Conservation (phyloP, 2,888 invertebrate genomes). For the Caenorhabditis doughertyi region DNA sequence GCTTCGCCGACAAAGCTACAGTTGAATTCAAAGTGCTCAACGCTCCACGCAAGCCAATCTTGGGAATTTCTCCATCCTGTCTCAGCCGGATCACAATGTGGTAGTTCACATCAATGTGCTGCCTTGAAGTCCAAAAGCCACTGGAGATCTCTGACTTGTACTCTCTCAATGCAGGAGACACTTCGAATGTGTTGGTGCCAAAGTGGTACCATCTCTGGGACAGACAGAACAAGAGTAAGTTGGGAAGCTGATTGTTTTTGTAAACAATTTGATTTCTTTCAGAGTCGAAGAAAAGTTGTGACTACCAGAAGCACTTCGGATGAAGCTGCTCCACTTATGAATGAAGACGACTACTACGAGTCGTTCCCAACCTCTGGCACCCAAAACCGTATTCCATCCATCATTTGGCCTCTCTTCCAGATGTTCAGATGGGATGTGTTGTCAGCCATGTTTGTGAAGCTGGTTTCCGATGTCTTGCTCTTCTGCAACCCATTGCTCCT, state of each 20-base stretch:
- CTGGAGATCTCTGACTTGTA: conserved; percentile 79
- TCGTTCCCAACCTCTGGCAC: conserved; percentile 38
- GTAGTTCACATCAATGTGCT: conserved; percentile 88
- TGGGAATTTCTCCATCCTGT: conserved; percentile 91
- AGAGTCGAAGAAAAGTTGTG: neutral
- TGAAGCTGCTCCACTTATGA: conserved; percentile 64
- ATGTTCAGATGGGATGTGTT: conserved; percentile 80
- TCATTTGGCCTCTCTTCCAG: conserved; percentile 72
- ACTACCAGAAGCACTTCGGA: neutral
- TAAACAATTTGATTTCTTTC: neutral
- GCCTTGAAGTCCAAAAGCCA: conserved; percentile 78
- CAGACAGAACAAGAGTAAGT: conserved; percentile 67
- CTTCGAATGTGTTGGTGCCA: conserved; percentile 77
- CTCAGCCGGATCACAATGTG: conserved; percentile 91
- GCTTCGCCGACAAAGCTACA: conserved; percentile 71
- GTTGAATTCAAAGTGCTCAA: conserved; percentile 70
- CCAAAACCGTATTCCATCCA: conserved; percentile 70
- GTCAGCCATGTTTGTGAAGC: conserved; percentile 78
- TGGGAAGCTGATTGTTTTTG: too few species aligned
- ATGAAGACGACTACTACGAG: conserved; percentile 69
- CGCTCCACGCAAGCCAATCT: conserved; percentile 87
- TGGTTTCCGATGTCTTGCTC: conserved; percentile 76
- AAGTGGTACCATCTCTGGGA: conserved; percentile 78
- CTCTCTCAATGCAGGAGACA: conserved; percentile 77
- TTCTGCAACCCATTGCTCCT: conserved; percentile 80